Evolutionary conservation across 2,888 invertebrate species (phyloP), one percentile per base, ranked within the genome.

Genomic region (Euplexia lucipara): DNA sequence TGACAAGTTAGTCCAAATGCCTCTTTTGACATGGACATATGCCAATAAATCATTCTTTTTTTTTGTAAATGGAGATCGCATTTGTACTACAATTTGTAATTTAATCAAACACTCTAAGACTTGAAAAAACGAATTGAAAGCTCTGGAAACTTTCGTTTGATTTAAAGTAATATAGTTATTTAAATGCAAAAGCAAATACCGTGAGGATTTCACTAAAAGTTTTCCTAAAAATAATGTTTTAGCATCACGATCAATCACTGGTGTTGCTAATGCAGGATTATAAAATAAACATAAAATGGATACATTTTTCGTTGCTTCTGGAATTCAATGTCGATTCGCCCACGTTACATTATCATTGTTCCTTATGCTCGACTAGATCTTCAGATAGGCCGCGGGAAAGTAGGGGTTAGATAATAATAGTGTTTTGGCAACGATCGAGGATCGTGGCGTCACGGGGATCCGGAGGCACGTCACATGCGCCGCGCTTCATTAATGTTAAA

Each of bases 401-500:
- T 72, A 69, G 72, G 73, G 70, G 80, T 82, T 63, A 61, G 61
- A 71, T 85, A 87, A 85, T 85, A 88, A 86, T 90, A 90, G 88
- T 87, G 83, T 86, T 89, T 91, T 93, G 93, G 93, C 94, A 93
- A 72, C 82, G 75, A 68, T 66, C 73, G 75, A 75, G 39, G 42
- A 39, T 79, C 72, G 78, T 78, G 74, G 81, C 83, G 82, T 79
- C 83, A 84, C 66, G 68, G 70, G 67, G 77, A 70, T 77, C 74
- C 80, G 76, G 60, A 63, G 75, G 64, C 64, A 65, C 75, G 72
- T 71, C 78, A 84, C 86, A 85, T 84, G 85, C 86, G 85, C 83
- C 81, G 78, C 84, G 84, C 77, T 85, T 89, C 89, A 88, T 91
- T 91, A 90, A 88, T 88, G 85, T 91, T 91, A 92, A 93, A 95